Evolutionary conservation across 2,888 invertebrate species (phyloP), one percentile per base, ranked within the genome.

Genomic region (Epirrita christyi): DNA sequence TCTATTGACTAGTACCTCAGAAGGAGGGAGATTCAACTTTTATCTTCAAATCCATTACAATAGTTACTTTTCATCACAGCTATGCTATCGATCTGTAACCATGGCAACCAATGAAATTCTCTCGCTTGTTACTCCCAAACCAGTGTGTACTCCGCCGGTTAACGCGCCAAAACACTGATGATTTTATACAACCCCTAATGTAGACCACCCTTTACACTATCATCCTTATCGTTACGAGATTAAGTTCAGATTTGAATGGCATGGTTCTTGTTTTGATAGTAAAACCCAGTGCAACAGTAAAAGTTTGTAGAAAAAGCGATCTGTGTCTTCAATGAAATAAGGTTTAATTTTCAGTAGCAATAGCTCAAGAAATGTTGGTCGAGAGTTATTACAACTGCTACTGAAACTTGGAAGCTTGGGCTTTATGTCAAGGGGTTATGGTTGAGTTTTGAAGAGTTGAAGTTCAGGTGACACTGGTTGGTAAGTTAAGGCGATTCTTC

Each of bases 401-500:
- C 36, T 36, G 6, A 36, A n/a, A 11, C 11, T 6, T 11, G 36
- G 4, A 36, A 11, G 32, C 8, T 11, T 38, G 13, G 44, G 34
- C 41, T 45, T 27, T 58, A 53, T 45, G 0, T 9, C 5, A 10
- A 49, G 3, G 6, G 11, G 6, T 6, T 45, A 29, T 15, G 34
- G 11, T 15, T 15, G 4, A 14, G 6, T 34, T 14, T 58, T 1
- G 28, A 40, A 21, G 13, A 32, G 9, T 11, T 1, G 41, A 0
- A 44, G 52, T 9, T 44, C 58, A 49, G 10, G 11, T 41, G 49
- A 13, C 2, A 41, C 15, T 57, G 42, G 56, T 46, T 14, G 11
- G 14, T 37, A 13, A 44, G 42, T 10, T 61, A 65, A 61, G 41
- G 15, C 14, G 51, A 65, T 63, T 56, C 27, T 44, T 59, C 47